Base-by-base conservation (phyloP, 1,140 invertebrate genomes). In the Piezodorus guildinii region DNA sequence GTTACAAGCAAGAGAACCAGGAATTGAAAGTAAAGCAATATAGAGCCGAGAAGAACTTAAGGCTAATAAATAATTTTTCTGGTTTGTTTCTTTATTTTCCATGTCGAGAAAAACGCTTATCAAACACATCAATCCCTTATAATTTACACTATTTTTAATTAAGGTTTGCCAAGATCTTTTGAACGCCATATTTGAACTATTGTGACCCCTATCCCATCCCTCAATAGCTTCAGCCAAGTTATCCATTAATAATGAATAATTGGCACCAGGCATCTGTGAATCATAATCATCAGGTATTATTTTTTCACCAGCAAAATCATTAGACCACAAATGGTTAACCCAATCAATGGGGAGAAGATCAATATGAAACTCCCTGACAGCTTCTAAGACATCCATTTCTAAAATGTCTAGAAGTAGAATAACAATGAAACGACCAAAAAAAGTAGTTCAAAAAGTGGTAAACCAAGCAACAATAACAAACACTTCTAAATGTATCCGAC, bases 1-100 rank as follows among this genome's bases (percentile, higher is more conserved):
- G 45, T 78, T 71, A 69, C 80, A 83, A 3, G 79, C 78, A 52
- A 73, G 75, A 66, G 81, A 82, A 6, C 81, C 82, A 44, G 78
- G 76, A 27, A 82, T 69, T n/a, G 74, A 69, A 19, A 82, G 66
- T 1, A 80, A 67, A 6, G 73, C 70, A 30, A 80, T 73, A 68
- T 81, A 81, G 0, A 80, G 62, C 61, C 75, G 75, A 12, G 75
- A 72, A 2, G 78, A 77, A 27, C 71, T 66, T 1, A 79, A 68
- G 66, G 76, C 77, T 6, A 71, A 66, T 71, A 19, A 74, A 70
- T 8, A 72, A 67, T 3, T 76, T 72, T 54, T 74, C 71, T 27
- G 72, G 70, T 8, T 71, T 71, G 70, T 65, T 34, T 73, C 70
- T 10, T 39, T 39, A 12, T 39, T 39, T 10, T 39, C 34, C 34